Evolutionary conservation across 2,888 invertebrate genomes (phyloP).

Genomic region (Agriopis leucophaearia): DNA sequence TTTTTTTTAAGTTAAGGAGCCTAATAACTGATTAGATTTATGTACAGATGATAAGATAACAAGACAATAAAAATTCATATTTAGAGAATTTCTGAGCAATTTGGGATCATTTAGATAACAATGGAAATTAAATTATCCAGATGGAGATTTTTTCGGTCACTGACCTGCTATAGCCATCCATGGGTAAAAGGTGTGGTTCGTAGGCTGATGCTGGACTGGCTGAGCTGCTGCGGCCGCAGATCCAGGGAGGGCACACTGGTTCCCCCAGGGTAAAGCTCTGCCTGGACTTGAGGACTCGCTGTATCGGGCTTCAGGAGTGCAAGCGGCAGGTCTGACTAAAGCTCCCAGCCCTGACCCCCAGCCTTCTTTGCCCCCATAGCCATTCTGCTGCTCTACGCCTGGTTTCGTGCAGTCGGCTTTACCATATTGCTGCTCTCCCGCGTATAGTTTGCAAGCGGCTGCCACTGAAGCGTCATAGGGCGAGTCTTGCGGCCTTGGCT

Average conservation of each 20-base stretch:
- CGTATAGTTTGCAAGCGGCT: constrained; percentile 94
- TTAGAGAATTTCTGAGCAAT: constrained; percentile 16
- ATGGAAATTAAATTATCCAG: constrained; percentile 36
- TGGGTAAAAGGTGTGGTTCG: constrained; percentile 97
- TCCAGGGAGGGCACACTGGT: constrained; percentile 94
- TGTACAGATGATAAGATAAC: constrained; percentile 27
- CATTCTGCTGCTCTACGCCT: constrained; percentile 87
- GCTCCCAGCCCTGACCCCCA: constrained; percentile 89
- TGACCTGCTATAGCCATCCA: constrained; percentile 99
- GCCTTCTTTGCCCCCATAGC: constrained; percentile 90
- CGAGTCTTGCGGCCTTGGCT: constrained; percentile 94
- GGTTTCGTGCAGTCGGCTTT: constrained; percentile 94
- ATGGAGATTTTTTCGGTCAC: constrained; percentile 64
- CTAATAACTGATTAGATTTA: constrained; percentile 38
- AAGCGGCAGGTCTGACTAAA: constrained; percentile 93
- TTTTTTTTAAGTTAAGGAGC: constrained; percentile 30
- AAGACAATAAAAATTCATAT: constrained; percentile 21
- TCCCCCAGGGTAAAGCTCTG: constrained; percentile 93
- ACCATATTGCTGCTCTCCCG: constrained; percentile 89
- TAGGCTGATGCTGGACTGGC: constrained; percentile 95
- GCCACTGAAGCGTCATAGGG: constrained; percentile 96
- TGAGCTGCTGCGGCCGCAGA: constrained; percentile 93
- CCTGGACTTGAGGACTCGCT: constrained; percentile 95
- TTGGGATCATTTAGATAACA: constrained; percentile 29
- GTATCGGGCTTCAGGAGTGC: constrained; percentile 95